Evolutionary conservation across 2,113 vertebrate genomes (phyloP), one percentile per base, ranked within the genome.

Genomic region (Python bivittatus): DNA sequence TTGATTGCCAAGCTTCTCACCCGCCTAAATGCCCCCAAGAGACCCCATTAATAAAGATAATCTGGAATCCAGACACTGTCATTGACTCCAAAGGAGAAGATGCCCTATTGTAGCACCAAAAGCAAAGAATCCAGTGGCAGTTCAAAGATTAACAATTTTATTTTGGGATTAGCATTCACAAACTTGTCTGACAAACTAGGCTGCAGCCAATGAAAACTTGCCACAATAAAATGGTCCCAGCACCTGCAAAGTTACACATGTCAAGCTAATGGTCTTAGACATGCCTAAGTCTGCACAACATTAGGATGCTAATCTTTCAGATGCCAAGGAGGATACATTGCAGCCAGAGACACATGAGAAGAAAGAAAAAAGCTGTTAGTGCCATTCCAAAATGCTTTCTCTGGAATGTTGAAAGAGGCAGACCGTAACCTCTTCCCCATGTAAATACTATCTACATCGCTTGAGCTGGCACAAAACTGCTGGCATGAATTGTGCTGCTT

Each of bases 321-420:
- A 29, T 25, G 29, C 48, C 29, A 38, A 11, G 52, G 61, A 53
- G 48, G 42, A n/a, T 9, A 23, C 6, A 5, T 13, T 10, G 4
- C 0, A 1, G 25, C 33, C 53, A 20, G 23, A 53, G 10, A 54
- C 15, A 0, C 2, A 33, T 1, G n/a, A 90, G n/a, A 11, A 23
- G 22, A 56, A 42, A 0, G 12, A 15, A 57, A 90, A 38, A 7
- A 42, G 13, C n/a, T 3, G 11, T 33, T 38, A 25, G n/a, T 23
- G 52, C 33, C 22, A 1, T 42, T 56, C 52, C 10, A 83, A 57
- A 52, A 94, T 6, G 0, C 53, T 2, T 38, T 83, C 91, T 48
- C 86, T 93, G n/a, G 91, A 93, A 2, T n/a, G 86, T 29, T 96
- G 94, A 94, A 92, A 94, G 84, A 52, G 84, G 54, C 72, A 92